A percentile compares a stretch with the other conserved stretches of the same genome.
phyloP scores from a whole-genome alignment of 2,113 vertebrate species.

The Catharus bicknelli region DNA sequence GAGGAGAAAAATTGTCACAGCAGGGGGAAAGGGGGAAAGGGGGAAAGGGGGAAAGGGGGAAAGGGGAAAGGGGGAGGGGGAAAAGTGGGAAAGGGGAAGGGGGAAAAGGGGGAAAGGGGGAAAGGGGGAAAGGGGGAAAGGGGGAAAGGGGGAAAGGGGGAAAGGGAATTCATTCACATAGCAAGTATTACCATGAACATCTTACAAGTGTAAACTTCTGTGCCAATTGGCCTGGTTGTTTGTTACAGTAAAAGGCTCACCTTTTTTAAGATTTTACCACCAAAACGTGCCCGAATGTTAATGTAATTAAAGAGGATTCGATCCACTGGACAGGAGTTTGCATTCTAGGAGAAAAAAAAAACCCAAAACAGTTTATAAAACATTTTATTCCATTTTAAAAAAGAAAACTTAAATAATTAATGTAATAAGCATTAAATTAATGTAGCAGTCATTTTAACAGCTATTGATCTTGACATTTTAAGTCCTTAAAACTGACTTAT shows the following conservation, averaged over 20 bases:
- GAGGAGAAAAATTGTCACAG: not conserved
- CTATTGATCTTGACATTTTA: not conserved
- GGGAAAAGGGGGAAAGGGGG: too few species aligned
- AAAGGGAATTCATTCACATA: not conserved
- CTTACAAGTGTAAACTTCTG: not conserved
- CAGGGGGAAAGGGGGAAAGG: not conserved
- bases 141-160: too few species aligned
- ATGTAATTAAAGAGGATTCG: conserved; percentile 87
- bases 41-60: too few species aligned
- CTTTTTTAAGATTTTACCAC: conserved; percentile 88
- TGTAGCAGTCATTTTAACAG: not conserved
- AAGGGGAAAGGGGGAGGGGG: too few species aligned
- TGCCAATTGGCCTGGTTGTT: not conserved
- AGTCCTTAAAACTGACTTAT: not conserved
- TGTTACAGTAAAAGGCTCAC: conserved; percentile 65
- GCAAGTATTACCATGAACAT: not conserved
- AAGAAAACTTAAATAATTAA: not conserved
- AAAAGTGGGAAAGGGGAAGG: too few species aligned
- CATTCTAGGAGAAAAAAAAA: conserved; percentile 79
- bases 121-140: too few species aligned
- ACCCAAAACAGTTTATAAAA: not conserved
- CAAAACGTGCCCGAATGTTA: conserved; percentile 83
- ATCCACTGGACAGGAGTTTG: conserved; percentile 95
- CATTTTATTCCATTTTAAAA: not conserved
- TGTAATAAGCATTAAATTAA: not conserved